Evolutionary conservation across 30 jellyfish, hydroid and myxozoan species (phyloP).

Genomic region (Phacellophora camtschatica): DNA sequence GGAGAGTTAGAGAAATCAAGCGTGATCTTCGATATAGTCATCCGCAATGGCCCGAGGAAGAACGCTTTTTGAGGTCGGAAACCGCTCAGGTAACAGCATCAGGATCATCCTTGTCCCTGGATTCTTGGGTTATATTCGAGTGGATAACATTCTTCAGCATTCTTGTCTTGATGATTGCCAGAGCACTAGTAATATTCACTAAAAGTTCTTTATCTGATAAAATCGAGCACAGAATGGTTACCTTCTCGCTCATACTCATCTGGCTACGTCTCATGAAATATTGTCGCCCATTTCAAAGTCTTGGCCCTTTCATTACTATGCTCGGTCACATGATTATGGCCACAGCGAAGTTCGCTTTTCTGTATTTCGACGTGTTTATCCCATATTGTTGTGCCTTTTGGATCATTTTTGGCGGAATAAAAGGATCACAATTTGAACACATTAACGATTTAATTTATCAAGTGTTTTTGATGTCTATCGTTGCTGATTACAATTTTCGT

Average conservation of each 20-base stretch:
- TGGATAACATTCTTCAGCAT: conserved; percentile 79
- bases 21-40: conserved; percentile 91
- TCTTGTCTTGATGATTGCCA: conserved; percentile 52
- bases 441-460: conserved; percentile 28
- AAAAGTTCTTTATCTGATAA: conserved; percentile 14
- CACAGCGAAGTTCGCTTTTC: conserved; percentile 84
- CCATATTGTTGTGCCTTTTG: conserved; percentile 96
- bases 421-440: conserved; percentile 21
- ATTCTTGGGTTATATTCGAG: conserved; percentile 92
- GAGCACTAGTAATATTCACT: conserved; percentile 54
- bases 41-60: conserved; percentile 97
- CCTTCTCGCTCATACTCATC: conserved; percentile 74
- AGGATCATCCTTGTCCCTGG: conserved; percentile 58
- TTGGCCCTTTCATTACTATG: conserved; percentile 93
- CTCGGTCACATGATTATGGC: conserved; percentile 91
- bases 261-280: conserved; percentile 94
- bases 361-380: conserved; percentile 90
- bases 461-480: conserved; percentile 85
- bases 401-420: conserved; percentile 91
- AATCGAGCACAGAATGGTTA: conserved; percentile 65
- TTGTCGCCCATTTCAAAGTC: conserved; percentile 86
- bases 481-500: conserved; percentile 84
- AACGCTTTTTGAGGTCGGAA: conserved; percentile 78
- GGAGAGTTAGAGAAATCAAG: conserved; percentile 90
- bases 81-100: conserved; percentile 66